Evolutionary conservation across 2,888 invertebrate genomes (phyloP), one percentile per base, ranked within the genome.

Genomic region (Epirrhoe alternata): DNA sequence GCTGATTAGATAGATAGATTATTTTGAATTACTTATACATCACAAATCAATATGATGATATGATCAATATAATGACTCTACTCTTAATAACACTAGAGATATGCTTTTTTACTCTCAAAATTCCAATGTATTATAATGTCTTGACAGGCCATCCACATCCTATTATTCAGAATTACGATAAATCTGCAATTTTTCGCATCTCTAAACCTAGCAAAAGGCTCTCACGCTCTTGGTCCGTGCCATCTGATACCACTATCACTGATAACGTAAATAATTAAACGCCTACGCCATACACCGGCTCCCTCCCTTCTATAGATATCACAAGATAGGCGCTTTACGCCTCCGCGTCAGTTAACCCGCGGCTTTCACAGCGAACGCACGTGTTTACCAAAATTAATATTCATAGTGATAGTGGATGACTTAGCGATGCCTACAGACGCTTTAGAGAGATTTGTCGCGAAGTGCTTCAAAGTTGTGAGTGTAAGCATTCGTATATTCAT

Each of bases 371-470:
- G 58, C 51, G 66, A 54, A 60, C 71, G 63, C 60, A 70, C 74
- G 71, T 55, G 58, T 61, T 58, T 58, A 6, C 12, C 31, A 55
- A 59, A 55, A 45, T 16, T 60, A 49, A 38, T 14, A 16, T 35
- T 45, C 45, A 42, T n/a, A 12, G 38, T 42, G 12, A 42, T 10
- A 42, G 38, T 42, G 38, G 60, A 66, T 76, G 71, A 66, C 72
- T 69, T 64, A 73, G 76, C 76, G 50, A 89, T 89, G 89, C 89
- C 89, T 69, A 85, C 88, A 30, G 81, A 85, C 61, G 82, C 80
- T 14, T 79, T 85, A 65, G 89, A 87, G 71, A 86, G 84, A 74
- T 84, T 88, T 71, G 71, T 87, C 68, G 76, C 82, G 17, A 86
- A 80, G 71, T 61, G 87, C 55, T 76, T 81, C 33, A 78, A 73